Percentiles rank a stretch among this genome's conserved stretches.
These are phyloP conservation scores for Plectrocnemia conspersa DNA, from an alignment of 1,140 invertebrate genomes.

Conservation along the genomic window DNA sequence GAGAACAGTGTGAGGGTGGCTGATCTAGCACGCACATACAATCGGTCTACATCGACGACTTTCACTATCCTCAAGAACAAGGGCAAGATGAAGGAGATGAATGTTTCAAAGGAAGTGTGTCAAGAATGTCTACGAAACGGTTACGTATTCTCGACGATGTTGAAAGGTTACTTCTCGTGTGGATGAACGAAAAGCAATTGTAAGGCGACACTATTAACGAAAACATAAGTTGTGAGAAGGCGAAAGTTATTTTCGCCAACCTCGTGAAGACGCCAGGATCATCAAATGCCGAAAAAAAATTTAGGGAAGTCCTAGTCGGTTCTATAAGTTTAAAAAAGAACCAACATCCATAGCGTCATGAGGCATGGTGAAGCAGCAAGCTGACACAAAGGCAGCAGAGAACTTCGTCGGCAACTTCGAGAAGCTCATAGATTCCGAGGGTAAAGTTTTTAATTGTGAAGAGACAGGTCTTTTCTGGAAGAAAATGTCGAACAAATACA, in stretches of 20 bases:
- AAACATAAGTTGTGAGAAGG: conserved; percentile 16
- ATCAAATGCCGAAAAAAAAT: conserved; percentile 15
- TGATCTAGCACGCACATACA: conserved; percentile 26
- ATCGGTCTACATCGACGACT: conserved; percentile 29
- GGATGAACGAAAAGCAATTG: conserved; percentile 23
- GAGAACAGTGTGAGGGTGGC: conserved; percentile 14
- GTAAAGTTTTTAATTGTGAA: conserved; percentile 40
- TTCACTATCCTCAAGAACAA: conserved; percentile 30
- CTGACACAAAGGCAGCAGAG: background rate
- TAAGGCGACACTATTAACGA: conserved; percentile 22
- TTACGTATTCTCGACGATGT: conserved; percentile 25
- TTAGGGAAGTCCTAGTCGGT: conserved; percentile 11
- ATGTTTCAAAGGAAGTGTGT: conserved; percentile 22
- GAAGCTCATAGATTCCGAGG: conserved; percentile 26
- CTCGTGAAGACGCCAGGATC: conserved; percentile 9
- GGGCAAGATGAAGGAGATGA: conserved; percentile 19
- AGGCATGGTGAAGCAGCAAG: conserved; percentile 3
- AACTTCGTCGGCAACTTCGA: conserved; percentile 6
- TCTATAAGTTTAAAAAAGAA: conserved; percentile 14
- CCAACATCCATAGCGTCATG: conserved; percentile 9
- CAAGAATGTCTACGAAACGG: conserved; percentile 18
- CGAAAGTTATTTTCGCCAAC: conserved; percentile 3
- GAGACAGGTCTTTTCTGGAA: conserved; percentile 44
- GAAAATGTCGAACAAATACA: conserved; percentile 41
- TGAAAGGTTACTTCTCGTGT: conserved; percentile 23